These are phyloP conservation scores for Bicyclus anynana DNA, from an alignment of 1,140 invertebrate species.

Conservation along the genomic window DNA sequence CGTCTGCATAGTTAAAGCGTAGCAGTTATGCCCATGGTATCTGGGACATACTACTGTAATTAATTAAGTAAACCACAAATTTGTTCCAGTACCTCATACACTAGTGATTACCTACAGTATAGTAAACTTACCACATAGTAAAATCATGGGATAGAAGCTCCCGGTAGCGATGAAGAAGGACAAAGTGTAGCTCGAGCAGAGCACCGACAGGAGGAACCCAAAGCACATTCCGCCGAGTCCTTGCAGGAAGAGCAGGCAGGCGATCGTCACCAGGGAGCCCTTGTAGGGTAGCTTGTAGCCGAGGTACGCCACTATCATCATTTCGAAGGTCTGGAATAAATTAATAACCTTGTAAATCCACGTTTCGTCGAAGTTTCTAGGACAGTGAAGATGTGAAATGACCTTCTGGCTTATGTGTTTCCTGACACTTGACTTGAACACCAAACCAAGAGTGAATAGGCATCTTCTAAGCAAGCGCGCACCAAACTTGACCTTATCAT, in stretches of 20 bases:
- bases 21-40: no score
- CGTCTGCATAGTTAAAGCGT: no score
- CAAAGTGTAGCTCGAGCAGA: conserved; percentile 85
- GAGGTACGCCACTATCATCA: conserved; percentile 58
- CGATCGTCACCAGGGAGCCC: conserved; percentile 61
- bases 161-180: conserved; percentile 91
- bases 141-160: conserved; percentile 91
- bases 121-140: conserved; percentile 85
- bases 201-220: conserved; percentile 87
- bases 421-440: no score
- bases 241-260: conserved; percentile 65
- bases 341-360: not conserved
- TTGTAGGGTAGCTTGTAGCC: conserved; percentile 64
- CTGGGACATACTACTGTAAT: no score
- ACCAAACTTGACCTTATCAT: no score
- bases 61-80: no score
- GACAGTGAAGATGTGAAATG: no score
- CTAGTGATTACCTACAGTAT: not conserved
- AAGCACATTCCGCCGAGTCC: conserved; percentile 77
- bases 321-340: conserved; percentile 57
- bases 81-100: no score
- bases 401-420: no score
- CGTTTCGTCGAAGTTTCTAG: no score
- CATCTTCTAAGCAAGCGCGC: no score
- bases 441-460: no score